Conservation (phyloP, 2,888 invertebrate genomes). For the Dastarcus helophoroides region DNA sequence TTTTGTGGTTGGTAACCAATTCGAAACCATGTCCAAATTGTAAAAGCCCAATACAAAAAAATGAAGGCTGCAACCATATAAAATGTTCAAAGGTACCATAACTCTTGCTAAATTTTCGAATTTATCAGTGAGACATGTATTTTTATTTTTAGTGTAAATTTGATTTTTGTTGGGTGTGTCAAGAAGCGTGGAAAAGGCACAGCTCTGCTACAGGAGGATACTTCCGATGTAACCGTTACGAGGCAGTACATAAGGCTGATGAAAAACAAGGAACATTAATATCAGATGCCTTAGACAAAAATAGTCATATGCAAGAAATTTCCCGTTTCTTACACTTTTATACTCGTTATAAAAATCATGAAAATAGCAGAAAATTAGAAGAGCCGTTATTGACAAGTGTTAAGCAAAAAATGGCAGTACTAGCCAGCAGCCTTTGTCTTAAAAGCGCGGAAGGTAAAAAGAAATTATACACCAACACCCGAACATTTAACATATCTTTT, state of each 20-base stretch:
- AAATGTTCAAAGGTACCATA: constrained; percentile 60
- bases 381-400: constrained; percentile 47
- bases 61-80: constrained; percentile 63
- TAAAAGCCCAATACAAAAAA: constrained; percentile 58
- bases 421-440: constrained; percentile 41
- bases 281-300: constrained; percentile 46
- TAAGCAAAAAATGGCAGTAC: constrained; percentile 49
- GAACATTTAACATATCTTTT: constrained; percentile 1
- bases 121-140: neutral
- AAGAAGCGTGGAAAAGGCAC: constrained; percentile 60
- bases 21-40: constrained; percentile 61
- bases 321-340: constrained; percentile 56
- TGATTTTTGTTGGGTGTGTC: constrained; percentile 63
- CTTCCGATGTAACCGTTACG: constrained; percentile 49
- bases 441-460: constrained; percentile 33
- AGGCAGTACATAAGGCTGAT: constrained; percentile 51
- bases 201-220: constrained; percentile 59
- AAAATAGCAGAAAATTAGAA: constrained; percentile 51
- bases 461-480: neutral
- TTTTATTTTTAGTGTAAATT: constrained; percentile 48
- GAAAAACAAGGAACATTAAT: constrained; percentile 46
- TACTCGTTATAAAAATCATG: constrained; percentile 52
- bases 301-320: constrained; percentile 48
- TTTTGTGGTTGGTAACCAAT: constrained; percentile 57
- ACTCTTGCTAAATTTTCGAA: too few species aligned